phyloP scores from a whole-genome alignment of 2,797 vertebrate species.

The Moxostoma hubbsi region DNA sequence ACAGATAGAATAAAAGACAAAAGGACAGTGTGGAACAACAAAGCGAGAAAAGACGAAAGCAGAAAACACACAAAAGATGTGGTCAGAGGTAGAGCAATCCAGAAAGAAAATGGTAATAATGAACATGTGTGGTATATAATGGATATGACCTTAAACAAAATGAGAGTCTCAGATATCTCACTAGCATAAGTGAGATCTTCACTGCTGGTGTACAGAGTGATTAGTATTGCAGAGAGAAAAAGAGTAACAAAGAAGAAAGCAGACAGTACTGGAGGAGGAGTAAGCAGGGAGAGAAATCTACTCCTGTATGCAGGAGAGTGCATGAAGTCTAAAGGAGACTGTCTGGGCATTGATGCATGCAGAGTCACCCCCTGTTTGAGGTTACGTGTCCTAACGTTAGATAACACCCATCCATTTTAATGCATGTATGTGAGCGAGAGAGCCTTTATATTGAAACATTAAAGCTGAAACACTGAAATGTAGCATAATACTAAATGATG shows the following conservation, averaged over 20 bases:
- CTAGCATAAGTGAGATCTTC: conserved; percentile 16
- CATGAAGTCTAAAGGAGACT: conserved; percentile 50
- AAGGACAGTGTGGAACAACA: neutral
- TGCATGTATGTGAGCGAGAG: neutral
- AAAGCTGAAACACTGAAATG: conserved; percentile 22
- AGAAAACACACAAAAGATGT: conserved; percentile 22
- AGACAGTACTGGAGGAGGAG: neutral
- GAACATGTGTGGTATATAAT: conserved; percentile 18
- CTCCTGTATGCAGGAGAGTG: conserved; percentile 33
- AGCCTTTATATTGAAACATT: conserved; percentile 27
- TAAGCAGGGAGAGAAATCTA: conserved; percentile 31
- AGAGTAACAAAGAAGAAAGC: neutral
- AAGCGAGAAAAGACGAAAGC: neutral
- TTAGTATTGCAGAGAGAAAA: conserved; percentile 7
- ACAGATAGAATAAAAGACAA: neutral
- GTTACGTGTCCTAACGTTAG: conserved; percentile 44
- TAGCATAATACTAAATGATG: conserved; percentile 25
- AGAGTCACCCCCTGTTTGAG: conserved; percentile 39
- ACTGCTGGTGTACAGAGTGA: neutral
- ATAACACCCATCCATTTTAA: conserved; percentile 51
- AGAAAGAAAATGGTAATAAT: conserved; percentile 35
- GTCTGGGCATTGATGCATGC: conserved; percentile 48
- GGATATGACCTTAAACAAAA: conserved; percentile 41
- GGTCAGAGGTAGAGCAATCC: conserved; percentile 2
- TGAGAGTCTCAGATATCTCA: conserved; percentile 11